Percentiles rank a stretch among this genome's conserved stretches.
phyloP scores from a whole-genome alignment of 2,113 vertebrate genomes.

The Mastomys coucha region DNA sequence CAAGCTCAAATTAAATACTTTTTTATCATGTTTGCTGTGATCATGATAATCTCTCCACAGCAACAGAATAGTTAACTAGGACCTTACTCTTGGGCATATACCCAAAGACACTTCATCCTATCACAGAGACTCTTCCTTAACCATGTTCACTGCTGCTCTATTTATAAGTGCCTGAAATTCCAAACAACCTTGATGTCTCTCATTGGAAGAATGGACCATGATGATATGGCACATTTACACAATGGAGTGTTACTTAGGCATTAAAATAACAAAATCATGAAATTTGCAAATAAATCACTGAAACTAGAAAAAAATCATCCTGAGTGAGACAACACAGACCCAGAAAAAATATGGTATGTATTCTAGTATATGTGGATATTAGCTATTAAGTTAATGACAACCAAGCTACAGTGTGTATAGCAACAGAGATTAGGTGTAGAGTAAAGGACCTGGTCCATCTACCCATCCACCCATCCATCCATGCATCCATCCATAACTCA shows the following conservation, averaged over 20 bases:
- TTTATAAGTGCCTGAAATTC: background rate
- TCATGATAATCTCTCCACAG: background rate
- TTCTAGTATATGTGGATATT: background rate
- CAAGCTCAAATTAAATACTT: background rate
- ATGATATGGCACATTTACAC: background rate
- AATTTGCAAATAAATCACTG: background rate
- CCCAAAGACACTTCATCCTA: background rate
- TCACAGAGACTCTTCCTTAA: background rate
- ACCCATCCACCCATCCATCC: no score
- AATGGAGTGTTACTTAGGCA: background rate
- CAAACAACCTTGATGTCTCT: background rate
- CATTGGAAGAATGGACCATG: background rate
- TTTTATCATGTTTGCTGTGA: background rate
- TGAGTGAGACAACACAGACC: background rate
- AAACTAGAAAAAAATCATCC: background rate
- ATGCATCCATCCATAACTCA: background rate
- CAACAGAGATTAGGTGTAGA: background rate
- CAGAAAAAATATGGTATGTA: background rate
- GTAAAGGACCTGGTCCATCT: no score
- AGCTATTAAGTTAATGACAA: background rate
- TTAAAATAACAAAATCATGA: background rate
- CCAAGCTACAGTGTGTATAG: background rate
- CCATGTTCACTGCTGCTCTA: background rate
- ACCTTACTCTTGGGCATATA: background rate
- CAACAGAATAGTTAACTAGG: background rate